These are phyloP conservation scores for Trichonephila inaurata DNA, from an alignment of 1,140 invertebrate genomes.

Conservation along the genomic window DNA sequence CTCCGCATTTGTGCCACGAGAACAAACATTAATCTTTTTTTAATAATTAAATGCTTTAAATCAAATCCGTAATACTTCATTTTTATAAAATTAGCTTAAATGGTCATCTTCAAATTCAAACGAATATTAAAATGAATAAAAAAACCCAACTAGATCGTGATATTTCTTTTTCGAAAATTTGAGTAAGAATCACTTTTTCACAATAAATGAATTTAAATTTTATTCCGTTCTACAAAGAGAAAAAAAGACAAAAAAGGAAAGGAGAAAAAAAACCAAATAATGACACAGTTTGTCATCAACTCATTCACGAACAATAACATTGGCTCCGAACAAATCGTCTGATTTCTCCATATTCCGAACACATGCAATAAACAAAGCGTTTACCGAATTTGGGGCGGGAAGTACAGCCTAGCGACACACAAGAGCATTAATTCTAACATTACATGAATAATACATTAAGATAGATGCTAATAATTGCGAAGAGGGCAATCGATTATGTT, in stretches of 20 bases:
- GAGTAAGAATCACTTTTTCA: too few relatives aligned
- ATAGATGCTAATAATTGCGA: conserved; percentile 27
- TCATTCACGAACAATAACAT: background rate
- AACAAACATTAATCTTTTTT: too few relatives aligned
- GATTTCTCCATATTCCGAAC: background rate
- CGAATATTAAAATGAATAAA: too few relatives aligned
- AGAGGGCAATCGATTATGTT: background rate
- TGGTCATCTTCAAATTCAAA: too few relatives aligned
- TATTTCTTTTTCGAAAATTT: too few relatives aligned
- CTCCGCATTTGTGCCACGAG: too few relatives aligned
- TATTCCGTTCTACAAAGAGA: background rate
- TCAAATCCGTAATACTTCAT: too few relatives aligned
- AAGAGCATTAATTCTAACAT: conserved; percentile 11
- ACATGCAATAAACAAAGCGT: conserved; percentile 19
- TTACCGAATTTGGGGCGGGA: background rate
- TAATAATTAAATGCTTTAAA: too few relatives aligned
- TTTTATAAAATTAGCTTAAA: too few relatives aligned
- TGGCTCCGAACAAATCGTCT: background rate
- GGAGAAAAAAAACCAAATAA: background rate
- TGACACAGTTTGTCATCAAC: background rate
- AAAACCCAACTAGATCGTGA: too few relatives aligned
- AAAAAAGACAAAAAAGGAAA: background rate
- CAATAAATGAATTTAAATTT: background rate
- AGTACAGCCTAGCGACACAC: background rate
- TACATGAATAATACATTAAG: conserved; percentile 40